Evolutionary conservation across 30 jellyfish, hydroid and myxozoan species (phyloP).

Genomic region (Aurelia sp.): DNA sequence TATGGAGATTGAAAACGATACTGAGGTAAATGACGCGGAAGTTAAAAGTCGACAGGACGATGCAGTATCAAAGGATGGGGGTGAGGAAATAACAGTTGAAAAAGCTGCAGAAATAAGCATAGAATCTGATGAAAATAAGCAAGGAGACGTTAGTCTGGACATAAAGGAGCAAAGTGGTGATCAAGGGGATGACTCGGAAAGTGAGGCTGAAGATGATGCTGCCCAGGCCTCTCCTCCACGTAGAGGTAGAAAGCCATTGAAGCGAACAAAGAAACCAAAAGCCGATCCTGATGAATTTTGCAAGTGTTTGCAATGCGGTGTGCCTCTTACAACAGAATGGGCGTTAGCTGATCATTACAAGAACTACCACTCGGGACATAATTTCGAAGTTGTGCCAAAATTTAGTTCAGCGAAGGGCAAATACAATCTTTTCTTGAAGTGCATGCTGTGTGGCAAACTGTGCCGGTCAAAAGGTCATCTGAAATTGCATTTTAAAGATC

Average conservation of each 20-base stretch:
- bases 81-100: background rate
- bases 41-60: background rate
- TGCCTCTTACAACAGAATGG: constrained; percentile 58
- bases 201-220: background rate
- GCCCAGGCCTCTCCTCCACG: background rate
- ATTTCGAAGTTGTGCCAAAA: constrained; percentile 57
- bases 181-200: background rate
- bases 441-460: constrained; percentile 54
- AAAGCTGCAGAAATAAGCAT: background rate
- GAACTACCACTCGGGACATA: constrained; percentile 50
- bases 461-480: constrained; percentile 55
- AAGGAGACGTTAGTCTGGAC: background rate
- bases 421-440: constrained; percentile 44
- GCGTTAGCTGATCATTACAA: constrained; percentile 56
- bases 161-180: background rate
- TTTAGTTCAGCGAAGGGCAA: constrained; percentile 41
- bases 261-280: constrained; percentile 5
- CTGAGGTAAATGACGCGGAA: background rate
- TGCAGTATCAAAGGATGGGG: background rate
- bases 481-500: constrained; percentile 28
- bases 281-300: constrained; percentile 10
- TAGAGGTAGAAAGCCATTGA: background rate
- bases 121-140: background rate
- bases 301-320: constrained; percentile 46
- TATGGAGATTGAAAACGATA: background rate